These are phyloP conservation scores for Acanthoscelides obtectus DNA, from an alignment of 2,888 invertebrate species.

Conservation along the genomic window DNA sequence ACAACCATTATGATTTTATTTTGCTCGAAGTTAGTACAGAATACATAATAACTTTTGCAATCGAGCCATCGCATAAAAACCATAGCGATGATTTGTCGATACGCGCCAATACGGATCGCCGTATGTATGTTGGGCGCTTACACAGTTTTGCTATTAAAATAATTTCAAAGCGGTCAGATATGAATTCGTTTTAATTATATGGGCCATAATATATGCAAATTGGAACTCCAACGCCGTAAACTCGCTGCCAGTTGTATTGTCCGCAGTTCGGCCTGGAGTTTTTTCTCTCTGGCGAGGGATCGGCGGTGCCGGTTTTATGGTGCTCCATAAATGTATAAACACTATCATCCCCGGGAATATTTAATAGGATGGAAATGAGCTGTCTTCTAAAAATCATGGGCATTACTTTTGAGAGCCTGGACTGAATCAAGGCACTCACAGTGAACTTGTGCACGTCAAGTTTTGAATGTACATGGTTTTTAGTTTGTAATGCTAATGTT, in stretches of 20 bases:
- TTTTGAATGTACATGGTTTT: too few relatives aligned
- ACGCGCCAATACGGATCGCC: not conserved
- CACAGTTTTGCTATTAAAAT: not conserved
- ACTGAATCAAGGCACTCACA: too few relatives aligned
- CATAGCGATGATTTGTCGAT: not conserved
- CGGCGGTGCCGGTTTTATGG: not conserved
- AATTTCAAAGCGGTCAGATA: constrained; percentile 5
- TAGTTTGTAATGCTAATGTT: too few relatives aligned
- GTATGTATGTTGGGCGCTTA: not conserved
- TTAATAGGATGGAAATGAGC: not conserved
- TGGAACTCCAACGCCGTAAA: constrained; percentile 1
- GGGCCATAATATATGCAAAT: constrained; percentile 13
- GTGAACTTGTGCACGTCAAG: too few relatives aligned
- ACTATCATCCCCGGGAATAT: not conserved
- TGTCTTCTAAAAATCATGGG: not conserved
- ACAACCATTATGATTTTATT: not conserved
- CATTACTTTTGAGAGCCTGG: too few relatives aligned
- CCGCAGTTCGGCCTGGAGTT: not conserved
- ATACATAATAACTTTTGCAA: not conserved
- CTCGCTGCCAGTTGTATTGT: not conserved
- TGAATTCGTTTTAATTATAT: constrained; percentile 13
- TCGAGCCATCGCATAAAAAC: not conserved
- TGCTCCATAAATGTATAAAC: not conserved
- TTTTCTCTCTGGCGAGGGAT: not conserved
- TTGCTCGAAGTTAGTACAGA: not conserved